Evolutionary conservation across 2,113 vertebrate species (phyloP), one percentile per base, ranked within the genome.

Genomic region (Emberiza fucata): DNA sequence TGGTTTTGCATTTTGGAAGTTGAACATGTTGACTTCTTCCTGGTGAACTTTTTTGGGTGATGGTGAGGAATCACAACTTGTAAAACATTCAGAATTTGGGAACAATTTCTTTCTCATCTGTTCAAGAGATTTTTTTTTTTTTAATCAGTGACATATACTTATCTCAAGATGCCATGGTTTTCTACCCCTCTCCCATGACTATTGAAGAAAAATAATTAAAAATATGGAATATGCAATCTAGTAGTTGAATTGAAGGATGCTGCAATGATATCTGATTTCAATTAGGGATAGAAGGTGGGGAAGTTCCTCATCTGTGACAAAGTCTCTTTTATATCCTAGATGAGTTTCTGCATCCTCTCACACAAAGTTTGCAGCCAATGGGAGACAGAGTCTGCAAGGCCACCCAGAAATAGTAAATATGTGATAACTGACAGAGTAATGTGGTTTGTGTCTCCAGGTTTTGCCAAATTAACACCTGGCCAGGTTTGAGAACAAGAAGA

Each of bases 331-430:
- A 13, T 35, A 11, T 25, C 50, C 40, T 44, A 33, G 19, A 2
- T 51, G 15, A 33, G 14, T 45, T 44, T 5, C 42, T 66, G 27
- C 44, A 20, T 59, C 19, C 20, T 29, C 48, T 44, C 22, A 19
- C n/a, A 24, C 8, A 16, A 19, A 33, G 12, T 39, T 42, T 18
- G 15, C 31, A 53, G 39, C 39, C 60, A 53, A 11, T 29, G 37
- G 31, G 31, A 35, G 5, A 5, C 11, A 6, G 9, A 13, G 4
- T 8, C 71, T 70, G 20, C 47, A 48, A 24, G 35, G n/a, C 45
- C 29, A 15, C 39, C 23, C 0, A 0, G 33, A 48, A 47, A 8
- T 0, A 27, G 4, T 1, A 29, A 53, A 66, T 6, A 0, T 48
- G 35, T 79, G 65, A 5, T 1, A 9, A 4, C 6, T 51, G 37